Base-by-base conservation (phyloP, 2,888 invertebrate genomes). In the Acronicta psi region DNA sequence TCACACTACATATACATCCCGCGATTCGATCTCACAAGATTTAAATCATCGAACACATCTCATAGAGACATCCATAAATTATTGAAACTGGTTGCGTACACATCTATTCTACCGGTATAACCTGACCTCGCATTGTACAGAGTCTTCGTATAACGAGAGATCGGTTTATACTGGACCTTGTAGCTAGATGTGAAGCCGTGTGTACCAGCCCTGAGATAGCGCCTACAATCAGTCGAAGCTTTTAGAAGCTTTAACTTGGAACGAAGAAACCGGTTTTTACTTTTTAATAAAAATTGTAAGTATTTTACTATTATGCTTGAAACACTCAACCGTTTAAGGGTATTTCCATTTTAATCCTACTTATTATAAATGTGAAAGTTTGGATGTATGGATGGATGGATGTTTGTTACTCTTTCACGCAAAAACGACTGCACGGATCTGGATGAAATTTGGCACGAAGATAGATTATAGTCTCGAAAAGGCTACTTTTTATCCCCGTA, bases 241-340 rank as follows among this genome's bases (percentile, higher is more conserved):
- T 44, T 17, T 46, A 52, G 42, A 56, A 40, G 40, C 58, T 63
- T 52, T 17, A 59, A 38, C 46, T 45, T 13, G 20, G 50, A 73
- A 63, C 58, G 69, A 49, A 59, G 41, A 41, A 63, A 74, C 75
- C 73, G 67, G 76, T 75, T 64, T 3, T 0, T 8, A 34, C n/a
- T 46, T 37, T 47, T 36, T 45, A 47, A 55, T 54, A 57, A 54
- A 58, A 67, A 61, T 60, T 43, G 72, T 65, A 55, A 73, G 52
- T 66, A 72, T 73, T 69, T 67, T 69, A 65, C 61, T 58, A 59
- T 62, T 41, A 46, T 52, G 43, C 29, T 54, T 23, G 38, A 43
- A 45, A 38, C 25, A 17, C 41, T 43, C 38, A 23, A 29, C 20
- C 10, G 13, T 46, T 54, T 53, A 29, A 41, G 51, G 34, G 36